Conservation (phyloP, 2,888 invertebrate species). For the Geotrupes spiniger region DNA sequence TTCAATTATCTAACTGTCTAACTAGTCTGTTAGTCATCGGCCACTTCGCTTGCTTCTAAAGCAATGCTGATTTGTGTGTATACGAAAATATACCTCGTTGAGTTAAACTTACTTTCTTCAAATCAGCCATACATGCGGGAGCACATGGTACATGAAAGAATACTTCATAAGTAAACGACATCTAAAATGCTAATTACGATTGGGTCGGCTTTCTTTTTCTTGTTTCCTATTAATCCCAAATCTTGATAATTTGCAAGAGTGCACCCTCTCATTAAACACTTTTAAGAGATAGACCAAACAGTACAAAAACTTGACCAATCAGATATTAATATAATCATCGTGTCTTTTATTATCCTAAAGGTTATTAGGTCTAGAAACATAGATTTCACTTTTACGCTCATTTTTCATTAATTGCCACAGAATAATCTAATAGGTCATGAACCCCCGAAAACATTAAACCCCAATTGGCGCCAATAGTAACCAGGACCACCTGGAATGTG, state of each 20-base stretch:
- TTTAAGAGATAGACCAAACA: conserved; percentile 4
- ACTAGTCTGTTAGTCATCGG: no score
- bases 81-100: no score
- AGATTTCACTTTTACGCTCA: conserved; percentile 1
- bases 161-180: no score
- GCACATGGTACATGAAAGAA: no score
- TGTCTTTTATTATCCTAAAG: conserved; percentile 4
- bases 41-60: no score
- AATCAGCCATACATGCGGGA: no score
- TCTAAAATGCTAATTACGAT: no score
- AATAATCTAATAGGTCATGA: conserved; percentile 1
- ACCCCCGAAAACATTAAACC: conserved; percentile 8
- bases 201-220: conserved; percentile 3
- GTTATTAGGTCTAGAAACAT: conserved; percentile 1
- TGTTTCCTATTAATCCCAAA: background rate
- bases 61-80: no score
- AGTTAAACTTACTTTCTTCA: no score
- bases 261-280: background rate
- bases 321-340: conserved; percentile 1
- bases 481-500: background rate
- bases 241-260: background rate
- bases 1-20: no score
- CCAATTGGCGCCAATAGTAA: conserved; percentile 6
- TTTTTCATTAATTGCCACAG: background rate
- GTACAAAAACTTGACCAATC: conserved; percentile 1